Conservation (phyloP, 2,113 vertebrate genomes). For the Anarrhichthys ocellatus region DNA sequence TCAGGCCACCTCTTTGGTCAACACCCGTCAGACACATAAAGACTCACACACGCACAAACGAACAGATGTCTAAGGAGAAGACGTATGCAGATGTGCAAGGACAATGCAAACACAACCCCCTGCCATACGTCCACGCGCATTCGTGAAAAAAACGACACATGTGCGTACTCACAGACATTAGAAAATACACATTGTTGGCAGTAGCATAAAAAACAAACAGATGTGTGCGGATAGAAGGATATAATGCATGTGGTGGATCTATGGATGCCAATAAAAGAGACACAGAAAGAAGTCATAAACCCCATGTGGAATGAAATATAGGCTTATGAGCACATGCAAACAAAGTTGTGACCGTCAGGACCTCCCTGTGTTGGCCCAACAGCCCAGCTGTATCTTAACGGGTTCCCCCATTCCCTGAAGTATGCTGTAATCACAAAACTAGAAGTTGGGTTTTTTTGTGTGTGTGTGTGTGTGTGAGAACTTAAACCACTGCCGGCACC, state of each 20-base stretch:
- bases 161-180: not conserved
- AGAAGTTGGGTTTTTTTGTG: conserved; percentile 44
- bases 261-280: conserved; percentile 62
- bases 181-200: conserved; percentile 14
- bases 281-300: conserved; percentile 61
- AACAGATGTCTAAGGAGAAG: conserved; percentile 46
- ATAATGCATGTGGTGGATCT: conserved; percentile 50
- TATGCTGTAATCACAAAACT: conserved; percentile 85
- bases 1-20: conserved; percentile 61
- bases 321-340: conserved; percentile 53
- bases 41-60: conserved; percentile 22
- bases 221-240: conserved; percentile 45
- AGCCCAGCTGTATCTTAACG: conserved; percentile 82
- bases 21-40: conserved; percentile 36
- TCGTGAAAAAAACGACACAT: not conserved
- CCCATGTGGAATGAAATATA: conserved; percentile 63
- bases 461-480: conserved; percentile 75
- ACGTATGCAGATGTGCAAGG: conserved; percentile 32
- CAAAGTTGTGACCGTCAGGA: conserved; percentile 64
- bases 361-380: conserved; percentile 68
- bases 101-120: conserved; percentile 17
- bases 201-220: conserved; percentile 33
- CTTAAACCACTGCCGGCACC: conserved; percentile 84
- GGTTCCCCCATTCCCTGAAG: conserved; percentile 85
- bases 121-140: not conserved